Percentiles rank a stretch among this genome's conserved stretches.
Conservation (phyloP, 2,113 vertebrate genomes). For the Nycticryphes semicollaris region DNA sequence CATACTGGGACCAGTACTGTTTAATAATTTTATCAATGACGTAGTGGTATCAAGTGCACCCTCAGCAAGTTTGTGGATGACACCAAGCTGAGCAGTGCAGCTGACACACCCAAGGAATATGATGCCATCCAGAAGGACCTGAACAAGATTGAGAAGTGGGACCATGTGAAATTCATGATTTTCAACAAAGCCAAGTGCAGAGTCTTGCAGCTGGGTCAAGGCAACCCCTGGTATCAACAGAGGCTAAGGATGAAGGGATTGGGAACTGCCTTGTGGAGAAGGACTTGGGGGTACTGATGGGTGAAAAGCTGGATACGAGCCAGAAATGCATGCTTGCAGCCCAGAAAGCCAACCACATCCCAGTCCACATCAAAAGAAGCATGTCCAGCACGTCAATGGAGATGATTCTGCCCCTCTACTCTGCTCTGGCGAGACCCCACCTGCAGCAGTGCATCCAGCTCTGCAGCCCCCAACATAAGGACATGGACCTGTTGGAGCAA, state of each 20-base stretch:
- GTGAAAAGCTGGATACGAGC: no score
- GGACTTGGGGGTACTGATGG: no score
- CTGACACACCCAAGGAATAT: background rate
- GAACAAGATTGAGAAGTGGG: no score
- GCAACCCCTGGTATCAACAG: no score
- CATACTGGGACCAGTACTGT: background rate
- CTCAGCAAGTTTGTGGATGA: background rate
- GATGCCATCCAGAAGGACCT: no score
- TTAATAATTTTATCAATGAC: background rate
- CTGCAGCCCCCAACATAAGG: background rate
- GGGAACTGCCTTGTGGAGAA: no score
- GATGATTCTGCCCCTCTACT: background rate
- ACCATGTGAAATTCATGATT: no score
- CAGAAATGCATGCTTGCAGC: background rate
- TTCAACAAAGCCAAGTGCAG: no score
- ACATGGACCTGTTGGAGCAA: background rate
- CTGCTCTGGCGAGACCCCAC: background rate
- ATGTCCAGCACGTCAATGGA: background rate
- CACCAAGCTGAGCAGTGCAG: background rate
- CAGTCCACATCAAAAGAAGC: background rate
- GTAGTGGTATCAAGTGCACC: background rate
- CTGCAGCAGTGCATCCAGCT: background rate
- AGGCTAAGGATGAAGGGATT: no score
- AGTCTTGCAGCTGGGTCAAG: no score
- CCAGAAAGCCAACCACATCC: background rate